These are phyloP conservation scores for Lepidonotus clava DNA, from an alignment of 2,888 invertebrate species.

Conservation along the genomic window DNA sequence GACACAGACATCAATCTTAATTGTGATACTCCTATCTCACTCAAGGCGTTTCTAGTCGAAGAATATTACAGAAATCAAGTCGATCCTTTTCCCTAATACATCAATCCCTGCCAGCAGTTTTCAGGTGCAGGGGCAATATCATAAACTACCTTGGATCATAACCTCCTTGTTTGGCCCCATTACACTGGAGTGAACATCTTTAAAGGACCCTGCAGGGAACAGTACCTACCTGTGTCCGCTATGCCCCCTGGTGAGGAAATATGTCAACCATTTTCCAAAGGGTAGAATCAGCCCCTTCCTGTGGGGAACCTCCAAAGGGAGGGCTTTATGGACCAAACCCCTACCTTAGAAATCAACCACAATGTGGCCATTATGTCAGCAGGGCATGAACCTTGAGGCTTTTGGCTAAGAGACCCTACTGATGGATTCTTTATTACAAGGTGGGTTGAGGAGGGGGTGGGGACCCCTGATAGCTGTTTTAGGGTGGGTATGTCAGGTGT, in stretches of 20 bases:
- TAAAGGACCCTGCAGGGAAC: neutral
- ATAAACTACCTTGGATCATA: neutral
- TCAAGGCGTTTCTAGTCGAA: too few species aligned
- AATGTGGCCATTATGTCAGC: neutral
- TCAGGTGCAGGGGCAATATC: too few species aligned
- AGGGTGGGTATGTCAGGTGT: neutral
- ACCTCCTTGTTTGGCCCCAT: neutral
- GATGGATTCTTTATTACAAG: conserved; percentile 8
- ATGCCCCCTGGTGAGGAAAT: neutral
- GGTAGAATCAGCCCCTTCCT: neutral
- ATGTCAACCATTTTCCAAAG: neutral
- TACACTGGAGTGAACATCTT: neutral
- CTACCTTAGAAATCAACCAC: neutral
- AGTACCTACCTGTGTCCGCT: neutral
- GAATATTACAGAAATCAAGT: too few species aligned
- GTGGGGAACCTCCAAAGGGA: neutral
- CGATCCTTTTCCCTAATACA: too few species aligned
- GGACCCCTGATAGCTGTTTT: neutral
- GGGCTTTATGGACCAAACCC: neutral
- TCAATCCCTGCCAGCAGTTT: too few species aligned
- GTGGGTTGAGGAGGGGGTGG: too few species aligned
- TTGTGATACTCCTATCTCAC: too few species aligned
- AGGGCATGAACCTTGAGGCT: neutral
- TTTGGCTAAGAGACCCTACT: neutral
- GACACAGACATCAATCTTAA: too few species aligned